Base-by-base conservation (phyloP, 2,888 invertebrate species). In the Cantharis nigra region DNA sequence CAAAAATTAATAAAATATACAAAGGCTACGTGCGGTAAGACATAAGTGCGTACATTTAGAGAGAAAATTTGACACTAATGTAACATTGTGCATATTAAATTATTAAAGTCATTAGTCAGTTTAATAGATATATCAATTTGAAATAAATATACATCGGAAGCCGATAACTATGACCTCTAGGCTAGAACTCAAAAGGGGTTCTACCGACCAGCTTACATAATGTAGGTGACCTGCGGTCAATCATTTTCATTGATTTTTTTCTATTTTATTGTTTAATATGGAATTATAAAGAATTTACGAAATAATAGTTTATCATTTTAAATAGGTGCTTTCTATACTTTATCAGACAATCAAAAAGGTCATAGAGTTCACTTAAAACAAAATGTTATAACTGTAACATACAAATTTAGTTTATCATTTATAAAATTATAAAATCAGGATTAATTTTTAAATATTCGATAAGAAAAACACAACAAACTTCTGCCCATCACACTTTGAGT, bases 21-120 rank as follows among this genome's bases (percentile, higher is more conserved):
- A 74, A 74, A 74, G 70, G 74, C 74, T 69, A 74, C 63, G 74
- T 74, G 74, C 74, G 74, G 69, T 74, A 69, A 49, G 69, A 74
- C 26, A 28, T 63, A 28, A 74, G 74, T 74, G 74, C 74, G 26
- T 69, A 74, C 63, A 74, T 23, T 67, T 67, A 67, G 65, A 67
- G 65, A 67, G 65, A 23, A 67, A 67, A 67, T 23, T 67, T 23
- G 49, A 49, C 49, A 49, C 49, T 49, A 49, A 49, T 49, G n/a
- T 49, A 49, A 49, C 11, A 49, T 49, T 49, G 49, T 49, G 49
- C 49, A 49, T 49, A 49, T 5, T n/a, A n/a, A 49, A 7, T 49
- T 49, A 49, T 49, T 49, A 49, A n/a, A 49, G 49, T 49, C 49
- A 49, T 49, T 49, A 49, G 49, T 49, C 49, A 49, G 49, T n/a